Percentiles rank a stretch among this genome's conserved stretches.
Evolutionary conservation across 2,797 vertebrate genomes (phyloP).

Genomic region (Myoxocephalus aenaeus): DNA sequence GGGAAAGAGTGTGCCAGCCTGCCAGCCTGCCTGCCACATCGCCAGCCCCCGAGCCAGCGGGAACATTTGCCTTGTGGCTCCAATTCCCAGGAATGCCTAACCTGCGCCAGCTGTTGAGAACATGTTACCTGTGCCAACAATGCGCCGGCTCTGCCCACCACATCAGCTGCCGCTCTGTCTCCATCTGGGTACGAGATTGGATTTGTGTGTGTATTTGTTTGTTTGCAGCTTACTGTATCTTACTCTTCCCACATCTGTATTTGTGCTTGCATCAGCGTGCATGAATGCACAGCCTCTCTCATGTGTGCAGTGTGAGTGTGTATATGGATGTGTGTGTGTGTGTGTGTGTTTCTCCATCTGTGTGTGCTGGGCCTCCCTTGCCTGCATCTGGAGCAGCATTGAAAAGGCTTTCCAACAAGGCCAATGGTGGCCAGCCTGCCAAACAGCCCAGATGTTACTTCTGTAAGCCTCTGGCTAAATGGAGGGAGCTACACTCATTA

Average conservation of each 20-base stretch:
- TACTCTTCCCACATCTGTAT: conserved; percentile 75
- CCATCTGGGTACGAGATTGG: conserved; percentile 95
- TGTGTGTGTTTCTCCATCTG: conserved; percentile 64
- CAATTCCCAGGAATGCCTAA: conserved; percentile 99
- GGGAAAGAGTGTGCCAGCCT: conserved; percentile 83
- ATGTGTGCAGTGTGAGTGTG: conserved; percentile 38
- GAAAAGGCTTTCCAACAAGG: conserved; percentile 95
- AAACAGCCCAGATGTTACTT: conserved; percentile 99
- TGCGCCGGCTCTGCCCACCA: conserved; percentile 94
- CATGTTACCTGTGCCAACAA: conserved; percentile 98
- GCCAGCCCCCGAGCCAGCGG: conserved; percentile 92
- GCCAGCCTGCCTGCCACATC: conserved; percentile 91
- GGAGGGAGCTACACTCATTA: conserved; percentile 96
- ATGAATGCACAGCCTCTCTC: conserved; percentile 46
- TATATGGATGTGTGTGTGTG: conserved; percentile 28
- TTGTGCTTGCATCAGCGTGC: conserved; percentile 60
- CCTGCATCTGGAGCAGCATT: conserved; percentile 99
- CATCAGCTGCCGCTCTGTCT: conserved; percentile 97
- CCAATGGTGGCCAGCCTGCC: conserved; percentile 94
- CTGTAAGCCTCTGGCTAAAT: conserved; percentile 98
- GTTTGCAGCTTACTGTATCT: conserved; percentile 60
- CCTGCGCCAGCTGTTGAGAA: conserved; percentile 99
- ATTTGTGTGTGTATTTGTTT: conserved; percentile 50
- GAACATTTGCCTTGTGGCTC: conserved; percentile 99
- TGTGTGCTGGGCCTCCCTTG: conserved; percentile 89